A percentile compares a stretch with the other conserved stretches of the same genome.
Evolutionary conservation across 2,888 invertebrate genomes (phyloP).

Genomic region (Hypercompe scribonia): DNA sequence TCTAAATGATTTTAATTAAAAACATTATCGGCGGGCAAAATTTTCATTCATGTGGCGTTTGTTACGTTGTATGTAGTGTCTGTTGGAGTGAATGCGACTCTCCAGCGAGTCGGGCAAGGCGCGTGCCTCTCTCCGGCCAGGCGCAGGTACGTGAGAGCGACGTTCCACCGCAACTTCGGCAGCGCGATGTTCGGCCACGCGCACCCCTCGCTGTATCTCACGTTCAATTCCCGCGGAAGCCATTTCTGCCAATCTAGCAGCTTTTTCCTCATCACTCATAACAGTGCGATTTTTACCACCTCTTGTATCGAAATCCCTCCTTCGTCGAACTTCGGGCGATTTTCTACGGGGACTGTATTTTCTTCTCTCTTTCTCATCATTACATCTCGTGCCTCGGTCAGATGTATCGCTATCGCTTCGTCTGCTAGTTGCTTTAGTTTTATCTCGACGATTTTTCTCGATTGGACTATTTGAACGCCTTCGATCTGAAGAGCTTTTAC

Average conservation of each 20-base stretch:
- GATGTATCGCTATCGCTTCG: constrained; percentile 29
- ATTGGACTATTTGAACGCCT: constrained; percentile 44
- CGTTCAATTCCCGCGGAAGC: constrained; percentile 91
- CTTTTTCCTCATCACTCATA: constrained; percentile 83
- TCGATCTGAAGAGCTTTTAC: constrained; percentile 46
- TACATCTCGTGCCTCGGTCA: neutral
- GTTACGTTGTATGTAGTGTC: constrained; percentile 95
- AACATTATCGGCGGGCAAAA: constrained; percentile 88
- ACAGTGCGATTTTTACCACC: constrained; percentile 47
- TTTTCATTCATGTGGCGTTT: constrained; percentile 93
- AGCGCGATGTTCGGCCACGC: constrained; percentile 88
- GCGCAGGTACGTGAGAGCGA: constrained; percentile 88
- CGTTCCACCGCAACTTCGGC: constrained; percentile 75
- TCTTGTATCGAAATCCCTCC: constrained; percentile 47
- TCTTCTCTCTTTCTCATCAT: constrained; percentile 1
- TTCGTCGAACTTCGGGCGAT: constrained; percentile 30
- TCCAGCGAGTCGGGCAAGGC: constrained; percentile 91
- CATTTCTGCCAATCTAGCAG: constrained; percentile 91
- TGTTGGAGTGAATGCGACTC: constrained; percentile 94
- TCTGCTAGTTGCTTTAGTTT: constrained; percentile 52
- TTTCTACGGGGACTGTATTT: constrained; percentile 21
- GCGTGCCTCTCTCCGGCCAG: constrained; percentile 78
- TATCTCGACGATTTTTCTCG: constrained; percentile 48
- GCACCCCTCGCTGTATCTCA: constrained; percentile 88
- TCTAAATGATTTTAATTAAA: neutral